Evolutionary conservation across 1,140 invertebrate species (phyloP).

Genomic region (Hydropsyche tenuis): DNA sequence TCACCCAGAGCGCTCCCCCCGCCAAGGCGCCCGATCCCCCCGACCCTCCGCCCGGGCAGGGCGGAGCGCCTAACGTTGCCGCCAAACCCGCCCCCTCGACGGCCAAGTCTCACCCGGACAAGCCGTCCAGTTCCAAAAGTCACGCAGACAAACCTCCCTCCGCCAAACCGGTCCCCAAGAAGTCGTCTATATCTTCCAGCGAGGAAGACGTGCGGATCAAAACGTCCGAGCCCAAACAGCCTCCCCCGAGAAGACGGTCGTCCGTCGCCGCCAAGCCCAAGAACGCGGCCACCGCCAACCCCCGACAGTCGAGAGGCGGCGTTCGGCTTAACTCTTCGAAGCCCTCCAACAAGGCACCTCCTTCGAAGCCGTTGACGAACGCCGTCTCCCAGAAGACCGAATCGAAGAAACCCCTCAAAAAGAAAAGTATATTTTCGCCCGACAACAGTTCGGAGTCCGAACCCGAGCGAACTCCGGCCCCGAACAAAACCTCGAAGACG

Average conservation of each 20-base stretch:
- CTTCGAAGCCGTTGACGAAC: slow-evolving; percentile 56
- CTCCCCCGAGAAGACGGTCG: slow-evolving; percentile 55
- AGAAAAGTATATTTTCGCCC: slow-evolving; percentile 83
- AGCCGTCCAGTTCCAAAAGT: too few species aligned
- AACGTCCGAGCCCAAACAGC: slow-evolving; percentile 39
- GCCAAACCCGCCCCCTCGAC: background rate
- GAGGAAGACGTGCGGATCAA: slow-evolving; percentile 45
- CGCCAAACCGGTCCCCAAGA: slow-evolving; percentile 4
- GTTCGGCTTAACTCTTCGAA: slow-evolving; percentile 26
- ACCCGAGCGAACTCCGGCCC: slow-evolving; percentile 51
- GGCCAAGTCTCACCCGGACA: background rate
- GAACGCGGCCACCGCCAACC: slow-evolving; percentile 53
- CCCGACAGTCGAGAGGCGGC: slow-evolving; percentile 53
- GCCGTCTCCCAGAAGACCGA: slow-evolving; percentile 56
- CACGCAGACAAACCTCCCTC: too few species aligned
- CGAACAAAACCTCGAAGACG: slow-evolving; percentile 54
- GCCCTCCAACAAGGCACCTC: slow-evolving; percentile 53
- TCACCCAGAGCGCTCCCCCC: background rate
- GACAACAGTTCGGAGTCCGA: slow-evolving; percentile 82
- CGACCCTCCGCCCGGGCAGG: background rate
- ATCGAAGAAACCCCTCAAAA: slow-evolving; percentile 67
- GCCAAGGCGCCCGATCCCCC: background rate
- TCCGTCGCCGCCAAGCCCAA: slow-evolving; percentile 57
- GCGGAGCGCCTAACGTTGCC: background rate
- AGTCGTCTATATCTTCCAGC: slow-evolving; percentile 56